These are phyloP conservation scores for Cliona cf. orientalis DNA, from an alignment of 37 sponge, comb jelly and placozoan species.

Conservation along the genomic window DNA sequence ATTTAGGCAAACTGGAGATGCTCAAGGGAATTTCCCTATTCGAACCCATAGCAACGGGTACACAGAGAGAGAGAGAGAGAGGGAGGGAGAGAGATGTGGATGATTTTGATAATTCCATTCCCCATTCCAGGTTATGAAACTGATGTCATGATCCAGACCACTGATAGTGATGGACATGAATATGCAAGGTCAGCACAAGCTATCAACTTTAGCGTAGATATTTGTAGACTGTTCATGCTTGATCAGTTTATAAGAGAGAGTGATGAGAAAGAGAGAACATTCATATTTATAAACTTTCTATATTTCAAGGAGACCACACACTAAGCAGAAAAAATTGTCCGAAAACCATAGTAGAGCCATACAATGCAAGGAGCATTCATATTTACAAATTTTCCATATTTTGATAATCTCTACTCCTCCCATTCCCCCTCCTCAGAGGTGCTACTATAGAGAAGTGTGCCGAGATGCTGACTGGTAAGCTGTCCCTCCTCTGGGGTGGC, in stretches of 20 bases:
- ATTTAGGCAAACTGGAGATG: slow-evolving; percentile 69
- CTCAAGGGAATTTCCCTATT: slow-evolving; percentile 26
- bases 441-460: slow-evolving; percentile 76
- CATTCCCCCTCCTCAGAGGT: slow-evolving; percentile 46
- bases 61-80: neutral
- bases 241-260: no score
- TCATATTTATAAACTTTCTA: no score
- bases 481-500: slow-evolving; percentile 65
- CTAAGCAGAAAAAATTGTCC: no score
- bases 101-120: neutral
- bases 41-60: slow-evolving; percentile 3
- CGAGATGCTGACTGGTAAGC: slow-evolving; percentile 59
- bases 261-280: no score
- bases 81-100: neutral
- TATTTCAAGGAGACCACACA: no score
- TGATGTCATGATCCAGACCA: slow-evolving; percentile 20
- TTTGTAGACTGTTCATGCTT: no score
- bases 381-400: no score
- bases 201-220: no score
- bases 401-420: slow-evolving; percentile 19
- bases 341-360: no score
- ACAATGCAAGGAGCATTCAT: no score
- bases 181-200: slow-evolving; percentile 67
- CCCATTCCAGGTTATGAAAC: slow-evolving; percentile 20
- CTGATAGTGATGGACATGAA: slow-evolving; percentile 31